A percentile compares a stretch with the other conserved stretches of the same genome.
Evolutionary conservation across 2,888 invertebrate genomes (phyloP).

Genomic region (Cryptus armator): DNA sequence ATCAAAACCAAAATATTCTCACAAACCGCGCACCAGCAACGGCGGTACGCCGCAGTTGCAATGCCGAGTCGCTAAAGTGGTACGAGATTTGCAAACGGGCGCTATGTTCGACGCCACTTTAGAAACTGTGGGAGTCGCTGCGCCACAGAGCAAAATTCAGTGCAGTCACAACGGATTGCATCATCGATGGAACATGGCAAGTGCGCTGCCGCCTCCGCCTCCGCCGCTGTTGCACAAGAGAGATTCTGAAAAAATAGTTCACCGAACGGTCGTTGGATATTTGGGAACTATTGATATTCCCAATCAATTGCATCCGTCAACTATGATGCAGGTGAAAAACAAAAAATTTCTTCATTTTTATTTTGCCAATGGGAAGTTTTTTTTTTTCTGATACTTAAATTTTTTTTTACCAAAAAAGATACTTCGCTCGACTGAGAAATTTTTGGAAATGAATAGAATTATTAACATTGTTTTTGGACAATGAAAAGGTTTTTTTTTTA

Average conservation of each 20-base stretch:
- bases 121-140: conserved; percentile 68
- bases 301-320: conserved; percentile 91
- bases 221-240: conserved; percentile 81
- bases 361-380: too few relatives aligned
- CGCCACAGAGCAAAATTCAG: conserved; percentile 76
- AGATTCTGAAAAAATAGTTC: conserved; percentile 87
- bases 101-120: conserved; percentile 85
- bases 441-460: too few relatives aligned
- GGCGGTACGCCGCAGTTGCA: conserved; percentile 78
- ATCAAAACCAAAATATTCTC: conserved; percentile 88
- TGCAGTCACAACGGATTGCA: conserved; percentile 78
- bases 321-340: conserved; percentile 88
- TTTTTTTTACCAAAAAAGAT: too few relatives aligned
- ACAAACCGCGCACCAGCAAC: conserved; percentile 84
- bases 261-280: conserved; percentile 96
- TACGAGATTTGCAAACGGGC: conserved; percentile 86
- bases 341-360: neutral
- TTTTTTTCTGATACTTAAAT: too few relatives aligned
- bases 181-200: conserved; percentile 84
- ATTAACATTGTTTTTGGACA: too few relatives aligned
- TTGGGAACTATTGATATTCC: conserved; percentile 98
- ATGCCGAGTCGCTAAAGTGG: conserved; percentile 86
- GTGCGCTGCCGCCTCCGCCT: conserved; percentile 84
- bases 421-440: too few relatives aligned
- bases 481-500: too few relatives aligned